These are phyloP conservation scores for Bucorvus abyssinicus DNA, from an alignment of 2,797 vertebrate species.

Conservation along the genomic window DNA sequence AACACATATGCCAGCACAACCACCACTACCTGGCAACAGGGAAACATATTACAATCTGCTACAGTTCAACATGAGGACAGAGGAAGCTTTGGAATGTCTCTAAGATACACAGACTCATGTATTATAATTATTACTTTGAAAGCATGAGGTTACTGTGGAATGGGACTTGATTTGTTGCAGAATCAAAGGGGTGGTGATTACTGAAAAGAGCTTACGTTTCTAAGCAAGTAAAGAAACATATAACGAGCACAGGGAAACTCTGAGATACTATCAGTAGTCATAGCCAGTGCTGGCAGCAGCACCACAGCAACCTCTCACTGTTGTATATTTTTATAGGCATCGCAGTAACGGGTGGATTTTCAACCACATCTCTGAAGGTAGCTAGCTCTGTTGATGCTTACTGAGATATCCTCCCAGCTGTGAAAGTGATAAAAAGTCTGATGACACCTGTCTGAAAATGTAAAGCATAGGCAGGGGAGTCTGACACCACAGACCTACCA, in stretches of 20 bases:
- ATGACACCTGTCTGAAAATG: background rate
- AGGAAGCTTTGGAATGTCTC: background rate
- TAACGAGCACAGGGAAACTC: background rate
- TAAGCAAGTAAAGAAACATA: background rate
- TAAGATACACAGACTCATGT: background rate
- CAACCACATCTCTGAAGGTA: background rate
- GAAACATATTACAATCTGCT: background rate
- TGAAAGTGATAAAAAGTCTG: slow-evolving; percentile 2
- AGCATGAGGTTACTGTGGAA: background rate
- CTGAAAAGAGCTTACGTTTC: background rate
- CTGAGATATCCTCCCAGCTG: background rate
- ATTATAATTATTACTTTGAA: background rate
- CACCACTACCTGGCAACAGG: background rate
- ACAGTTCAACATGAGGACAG: background rate
- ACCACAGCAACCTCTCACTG: background rate
- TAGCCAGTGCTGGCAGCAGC: background rate
- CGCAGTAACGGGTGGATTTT: background rate
- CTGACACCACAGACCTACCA: background rate
- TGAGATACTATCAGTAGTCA: background rate
- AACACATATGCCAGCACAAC: background rate
- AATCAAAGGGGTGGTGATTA: background rate
- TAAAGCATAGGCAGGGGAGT: background rate
- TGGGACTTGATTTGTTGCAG: background rate
- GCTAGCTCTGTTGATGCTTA: background rate
- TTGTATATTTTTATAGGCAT: background rate